Conservation (phyloP, 2,888 invertebrate genomes). For the Mesorhabditis belari region DNA sequence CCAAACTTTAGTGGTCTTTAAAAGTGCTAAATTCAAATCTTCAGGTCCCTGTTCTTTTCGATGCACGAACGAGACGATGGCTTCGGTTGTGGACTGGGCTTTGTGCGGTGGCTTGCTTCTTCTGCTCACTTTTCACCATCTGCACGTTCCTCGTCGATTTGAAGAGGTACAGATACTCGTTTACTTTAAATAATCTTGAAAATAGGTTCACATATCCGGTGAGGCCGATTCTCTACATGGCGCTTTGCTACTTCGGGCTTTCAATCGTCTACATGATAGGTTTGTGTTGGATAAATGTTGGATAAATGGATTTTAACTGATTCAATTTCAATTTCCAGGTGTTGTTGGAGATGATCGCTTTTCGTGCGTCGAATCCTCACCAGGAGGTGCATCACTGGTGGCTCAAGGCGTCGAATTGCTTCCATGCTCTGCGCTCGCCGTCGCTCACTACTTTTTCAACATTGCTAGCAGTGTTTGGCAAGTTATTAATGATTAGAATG, state of each 20-base stretch:
- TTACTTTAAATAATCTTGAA: too few relatives aligned
- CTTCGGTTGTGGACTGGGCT: conserved; percentile 74
- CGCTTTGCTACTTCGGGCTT: conserved; percentile 89
- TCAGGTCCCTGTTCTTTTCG: conserved; percentile 44
- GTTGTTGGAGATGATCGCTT: conserved; percentile 37
- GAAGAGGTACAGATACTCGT: too few relatives aligned
- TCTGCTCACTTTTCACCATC: conserved; percentile 89
- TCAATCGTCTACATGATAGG: conserved; percentile 72
- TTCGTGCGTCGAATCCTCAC: conserved; percentile 39
- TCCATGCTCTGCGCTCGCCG: conserved; percentile 84
- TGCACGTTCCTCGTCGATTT: conserved; percentile 94
- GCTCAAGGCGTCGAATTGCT: conserved; percentile 56
- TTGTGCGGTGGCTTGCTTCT: conserved; percentile 91
- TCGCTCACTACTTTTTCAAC: conserved; percentile 85
- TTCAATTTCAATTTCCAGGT: conserved; percentile 19
- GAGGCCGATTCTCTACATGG: conserved; percentile 91
- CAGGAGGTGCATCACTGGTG: conserved; percentile 32
- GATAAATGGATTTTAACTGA: conserved; percentile 55
- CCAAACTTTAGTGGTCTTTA: not conserved
- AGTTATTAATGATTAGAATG: conserved; percentile 62
- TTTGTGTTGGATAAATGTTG: not conserved
- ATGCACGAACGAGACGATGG: conserved; percentile 27
- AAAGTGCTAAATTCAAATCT: not conserved
- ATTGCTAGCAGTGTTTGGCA: conserved; percentile 47
- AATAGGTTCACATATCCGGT: conserved; percentile 65